Percentiles rank a stretch among this genome's conserved stretches.
phyloP scores from a whole-genome alignment of 92 coral and sea anemone genomes.

The Siderastrea siderea region DNA sequence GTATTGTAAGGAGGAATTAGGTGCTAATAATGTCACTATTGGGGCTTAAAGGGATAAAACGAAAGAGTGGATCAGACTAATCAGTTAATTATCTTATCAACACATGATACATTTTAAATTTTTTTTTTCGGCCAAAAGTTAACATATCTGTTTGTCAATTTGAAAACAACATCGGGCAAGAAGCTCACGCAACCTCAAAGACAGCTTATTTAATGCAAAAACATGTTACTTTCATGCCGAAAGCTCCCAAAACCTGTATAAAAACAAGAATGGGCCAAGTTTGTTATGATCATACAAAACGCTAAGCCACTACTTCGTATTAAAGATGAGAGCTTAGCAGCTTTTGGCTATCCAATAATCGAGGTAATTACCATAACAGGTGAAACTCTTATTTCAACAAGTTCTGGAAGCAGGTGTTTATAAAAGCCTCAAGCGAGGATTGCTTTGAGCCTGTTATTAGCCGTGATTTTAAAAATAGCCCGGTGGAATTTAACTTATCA shows the following conservation, averaged over 20 bases:
- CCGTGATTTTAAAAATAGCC: neutral
- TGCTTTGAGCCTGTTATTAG: neutral
- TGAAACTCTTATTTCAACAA: conserved; percentile 3
- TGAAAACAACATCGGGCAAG: neutral
- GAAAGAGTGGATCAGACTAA: neutral
- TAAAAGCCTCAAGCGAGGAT: neutral
- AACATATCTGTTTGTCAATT: neutral
- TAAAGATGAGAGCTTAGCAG: neutral
- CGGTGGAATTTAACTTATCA: too few relatives aligned
- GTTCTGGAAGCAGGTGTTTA: neutral
- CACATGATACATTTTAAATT: neutral
- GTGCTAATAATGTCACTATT: too few relatives aligned
- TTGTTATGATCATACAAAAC: neutral
- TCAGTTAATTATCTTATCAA: neutral
- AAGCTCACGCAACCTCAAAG: neutral
- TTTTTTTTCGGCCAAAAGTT: neutral
- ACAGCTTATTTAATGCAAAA: neutral
- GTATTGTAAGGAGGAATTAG: too few relatives aligned
- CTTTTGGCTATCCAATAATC: neutral
- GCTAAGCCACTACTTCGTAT: neutral
- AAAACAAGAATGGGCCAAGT: too few relatives aligned
- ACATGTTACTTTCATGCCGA: too few relatives aligned
- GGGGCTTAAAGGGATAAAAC: too few relatives aligned
- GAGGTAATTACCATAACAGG: neutral
- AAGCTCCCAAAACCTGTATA: too few relatives aligned